Percentiles rank a stretch among this genome's conserved stretches.
These are phyloP conservation scores for Etheostoma nigrum DNA, from an alignment of 2,797 vertebrate genomes.

Conservation along the genomic window DNA sequence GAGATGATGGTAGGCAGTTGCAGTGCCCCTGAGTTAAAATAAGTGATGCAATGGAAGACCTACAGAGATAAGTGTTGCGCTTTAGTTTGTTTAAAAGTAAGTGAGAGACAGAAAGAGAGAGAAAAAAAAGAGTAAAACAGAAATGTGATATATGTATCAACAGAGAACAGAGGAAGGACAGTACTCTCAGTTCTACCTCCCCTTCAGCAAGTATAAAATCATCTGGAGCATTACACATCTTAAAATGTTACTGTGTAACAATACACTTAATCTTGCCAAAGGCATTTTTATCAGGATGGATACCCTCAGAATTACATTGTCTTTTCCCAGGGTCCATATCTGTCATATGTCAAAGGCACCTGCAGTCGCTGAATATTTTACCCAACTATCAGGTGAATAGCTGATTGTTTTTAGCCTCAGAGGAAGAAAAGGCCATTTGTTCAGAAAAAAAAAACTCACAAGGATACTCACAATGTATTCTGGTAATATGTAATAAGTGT, in stretches of 20 bases:
- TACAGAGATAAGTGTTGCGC: constrained; percentile 43
- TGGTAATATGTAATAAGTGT: constrained; percentile 25
- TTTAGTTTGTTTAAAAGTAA: constrained; percentile 37
- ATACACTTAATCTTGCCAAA: constrained; percentile 60
- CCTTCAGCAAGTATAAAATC: constrained; percentile 44
- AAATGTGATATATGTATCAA: constrained; percentile 31
- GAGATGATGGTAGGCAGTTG: constrained; percentile 61
- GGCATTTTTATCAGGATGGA: constrained; percentile 61
- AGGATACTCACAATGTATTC: constrained; percentile 8
- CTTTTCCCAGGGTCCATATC: constrained; percentile 61
- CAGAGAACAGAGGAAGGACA: constrained; percentile 39
- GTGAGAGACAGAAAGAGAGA: constrained; percentile 24
- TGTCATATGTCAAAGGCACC: constrained; percentile 63
- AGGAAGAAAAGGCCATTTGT: constrained; percentile 35
- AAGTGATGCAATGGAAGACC: constrained; percentile 36
- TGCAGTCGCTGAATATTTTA: constrained; percentile 60
- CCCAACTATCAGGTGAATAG: constrained; percentile 33
- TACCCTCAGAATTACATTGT: constrained; percentile 58
- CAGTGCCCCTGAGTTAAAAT: constrained; percentile 60
- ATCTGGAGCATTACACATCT: constrained; percentile 51
- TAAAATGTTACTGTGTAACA: constrained; percentile 49
- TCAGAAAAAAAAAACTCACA: constrained; percentile 30
- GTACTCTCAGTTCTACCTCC: constrained; percentile 21
- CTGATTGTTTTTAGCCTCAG: constrained; percentile 33
- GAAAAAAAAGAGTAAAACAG: constrained; percentile 5